Percentiles rank a stretch among this genome's conserved stretches.
These are phyloP conservation scores for Chlorops oryzae DNA, from an alignment of 1,140 invertebrate genomes.

Conservation along the genomic window DNA sequence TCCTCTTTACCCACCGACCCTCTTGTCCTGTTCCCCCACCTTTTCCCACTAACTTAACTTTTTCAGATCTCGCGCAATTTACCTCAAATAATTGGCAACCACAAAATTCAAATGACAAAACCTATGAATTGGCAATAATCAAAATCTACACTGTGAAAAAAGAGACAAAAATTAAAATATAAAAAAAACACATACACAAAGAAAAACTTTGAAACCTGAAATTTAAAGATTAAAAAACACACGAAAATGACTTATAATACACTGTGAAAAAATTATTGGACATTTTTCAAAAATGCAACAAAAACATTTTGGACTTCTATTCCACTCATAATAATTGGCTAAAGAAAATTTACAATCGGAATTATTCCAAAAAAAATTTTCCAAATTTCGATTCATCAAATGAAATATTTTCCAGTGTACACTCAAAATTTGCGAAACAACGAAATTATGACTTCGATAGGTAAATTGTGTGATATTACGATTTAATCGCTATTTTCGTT, in stretches of 20 bases:
- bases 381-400: too few species aligned
- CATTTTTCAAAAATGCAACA: too few species aligned
- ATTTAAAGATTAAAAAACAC: too few species aligned
- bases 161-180: constrained; percentile 6
- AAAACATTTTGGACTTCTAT: too few species aligned
- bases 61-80: constrained; percentile 14
- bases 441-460: constrained; percentile 47
- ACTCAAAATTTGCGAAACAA: too few species aligned
- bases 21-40: not conserved
- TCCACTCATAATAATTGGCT: too few species aligned
- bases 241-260: too few species aligned
- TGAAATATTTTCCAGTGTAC: too few species aligned
- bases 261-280: too few species aligned
- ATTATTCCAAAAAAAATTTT: too few species aligned
- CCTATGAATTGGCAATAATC: constrained; percentile 3
- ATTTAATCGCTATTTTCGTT: not conserved
- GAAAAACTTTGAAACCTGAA: constrained; percentile 20
- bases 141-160: too few species aligned
- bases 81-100: constrained; percentile 6
- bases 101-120: constrained; percentile 7
- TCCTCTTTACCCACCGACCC: not conserved
- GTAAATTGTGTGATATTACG: constrained; percentile 38
- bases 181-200: constrained; percentile 17
- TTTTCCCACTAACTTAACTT: constrained; percentile 1
- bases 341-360: too few species aligned